Evolutionary conservation across 2,888 invertebrate genomes (phyloP).

Genomic region (Thereva nobilitata): DNA sequence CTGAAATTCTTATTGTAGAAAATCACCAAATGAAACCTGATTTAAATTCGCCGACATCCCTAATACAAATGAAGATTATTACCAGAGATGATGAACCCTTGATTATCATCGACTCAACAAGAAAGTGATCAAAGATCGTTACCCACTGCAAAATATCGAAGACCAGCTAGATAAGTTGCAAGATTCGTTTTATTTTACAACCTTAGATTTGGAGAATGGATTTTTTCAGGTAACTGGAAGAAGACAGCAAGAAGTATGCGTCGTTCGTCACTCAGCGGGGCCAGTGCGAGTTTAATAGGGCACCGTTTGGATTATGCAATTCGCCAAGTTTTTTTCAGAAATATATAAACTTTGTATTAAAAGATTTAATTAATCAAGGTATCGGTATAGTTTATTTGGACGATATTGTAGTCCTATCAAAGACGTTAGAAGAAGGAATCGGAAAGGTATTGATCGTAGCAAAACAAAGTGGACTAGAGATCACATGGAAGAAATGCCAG

Average conservation of each 20-base stretch:
- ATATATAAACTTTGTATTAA: too few species aligned
- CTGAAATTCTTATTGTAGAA: too few species aligned
- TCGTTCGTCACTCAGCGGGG: neutral
- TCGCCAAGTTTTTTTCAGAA: constrained; percentile 32
- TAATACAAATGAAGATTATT: constrained; percentile 7
- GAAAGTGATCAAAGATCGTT: neutral
- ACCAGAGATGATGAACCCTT: constrained; percentile 1
- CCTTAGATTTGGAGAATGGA: constrained; percentile 1
- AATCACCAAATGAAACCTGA: too few species aligned
- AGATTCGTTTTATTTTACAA: neutral
- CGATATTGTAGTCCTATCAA: constrained; percentile 20
- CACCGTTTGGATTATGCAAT: constrained; percentile 27
- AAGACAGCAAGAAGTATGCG: constrained; percentile 2
- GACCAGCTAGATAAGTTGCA: constrained; percentile 4
- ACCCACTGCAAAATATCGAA: neutral
- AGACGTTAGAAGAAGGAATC: constrained; percentile 20
- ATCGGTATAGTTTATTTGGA: too few species aligned
- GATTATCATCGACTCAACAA: too few species aligned
- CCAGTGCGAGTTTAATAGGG: constrained; percentile 3
- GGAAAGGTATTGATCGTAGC: neutral
- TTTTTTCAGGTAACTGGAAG: constrained; percentile 4
- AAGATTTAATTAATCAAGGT: too few species aligned
- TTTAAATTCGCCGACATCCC: neutral
- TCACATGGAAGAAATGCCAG: constrained; percentile 11
- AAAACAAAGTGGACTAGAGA: neutral